Base-by-base conservation (phyloP, 1,140 invertebrate species). In the Orchesella cincta region DNA sequence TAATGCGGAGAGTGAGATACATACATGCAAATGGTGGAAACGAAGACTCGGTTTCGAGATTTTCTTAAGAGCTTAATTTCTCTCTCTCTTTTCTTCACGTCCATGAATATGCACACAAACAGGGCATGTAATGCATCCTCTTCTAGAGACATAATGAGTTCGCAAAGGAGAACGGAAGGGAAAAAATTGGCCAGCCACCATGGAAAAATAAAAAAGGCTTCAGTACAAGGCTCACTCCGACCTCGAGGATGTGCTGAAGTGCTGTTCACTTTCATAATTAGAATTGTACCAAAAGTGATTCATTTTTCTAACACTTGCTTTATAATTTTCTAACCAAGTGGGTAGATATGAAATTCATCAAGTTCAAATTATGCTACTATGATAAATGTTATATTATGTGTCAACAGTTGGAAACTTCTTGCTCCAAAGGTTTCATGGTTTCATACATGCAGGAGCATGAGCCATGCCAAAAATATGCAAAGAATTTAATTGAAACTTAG, bases 101-200 rank as follows among this genome's bases (percentile, higher is more conserved):
- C 18, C 39, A 57, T 57, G 52, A 57, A 57, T 23, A 31, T 67
- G 26, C 62, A 8, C 26, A 33, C 62, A 67, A 67, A 67, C 31
- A 67, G 62, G 62, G 62, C 62, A 67, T 67, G 62, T 67, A 67
- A 67, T 67, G 62, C 62, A 67, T 67, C 62, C 31, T 67, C 23
- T 12, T 67, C 31, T 16, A 31, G 26, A 5, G 1, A 57, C 52
- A 26, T n/a, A 33, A 67, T 67, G 62, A 3, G 23, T 3, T 14
- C 14, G 23, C 52, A 57, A 12, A 57, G 52, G 23, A 14, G 8
- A n/a, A 57, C 8, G 23, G 23, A n/a, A 16, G 26, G 23, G 8
- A 31, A 57, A 67, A 67, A 67, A 31, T 67, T 67, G 62, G 62
- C 62, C 62, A 67, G 62, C 62, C 62, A 31, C 62, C 5, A 18